Percentiles rank a stretch among this genome's conserved stretches.
phyloP scores from a whole-genome alignment of 35 echinoderm and acorn worm genomes.

The Anneissia japonica region DNA sequence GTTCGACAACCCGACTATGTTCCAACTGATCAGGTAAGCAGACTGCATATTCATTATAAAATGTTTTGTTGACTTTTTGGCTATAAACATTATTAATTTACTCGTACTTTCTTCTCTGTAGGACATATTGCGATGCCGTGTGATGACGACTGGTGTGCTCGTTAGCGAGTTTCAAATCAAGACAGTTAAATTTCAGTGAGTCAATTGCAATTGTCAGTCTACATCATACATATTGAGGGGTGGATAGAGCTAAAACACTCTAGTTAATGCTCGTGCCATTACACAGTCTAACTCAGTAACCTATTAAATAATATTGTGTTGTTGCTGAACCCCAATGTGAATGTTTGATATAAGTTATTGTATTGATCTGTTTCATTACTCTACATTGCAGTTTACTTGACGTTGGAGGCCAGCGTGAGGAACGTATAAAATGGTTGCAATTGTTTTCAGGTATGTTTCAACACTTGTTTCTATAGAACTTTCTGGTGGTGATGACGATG shows the following conservation, averaged over 20 bases:
- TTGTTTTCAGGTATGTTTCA: slow-evolving; percentile 74
- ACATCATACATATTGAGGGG: too few relatives aligned
- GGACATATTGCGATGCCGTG: neutral
- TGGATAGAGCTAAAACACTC: too few relatives aligned
- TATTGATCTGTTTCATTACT: too few relatives aligned
- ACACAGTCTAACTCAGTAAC: too few relatives aligned
- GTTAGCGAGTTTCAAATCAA: neutral
- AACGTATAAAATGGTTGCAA: slow-evolving; percentile 93
- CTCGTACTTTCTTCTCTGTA: neutral
- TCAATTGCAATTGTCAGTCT: neutral
- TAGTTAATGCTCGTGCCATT: too few relatives aligned
- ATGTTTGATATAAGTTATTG: too few relatives aligned
- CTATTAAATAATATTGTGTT: too few relatives aligned
- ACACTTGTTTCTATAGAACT: neutral
- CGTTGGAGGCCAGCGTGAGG: slow-evolving; percentile 90
- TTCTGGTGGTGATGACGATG: neutral
- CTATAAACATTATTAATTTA: too few relatives aligned
- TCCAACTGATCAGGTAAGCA: slow-evolving; percentile 75
- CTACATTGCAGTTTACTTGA: slow-evolving; percentile 71
- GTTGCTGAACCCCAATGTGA: too few relatives aligned
- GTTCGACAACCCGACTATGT: slow-evolving; percentile 61
- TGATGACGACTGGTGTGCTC: neutral
- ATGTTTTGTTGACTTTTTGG: too few relatives aligned
- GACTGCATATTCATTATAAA: too few relatives aligned
- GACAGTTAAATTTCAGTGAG: neutral